Base-by-base conservation (phyloP, 2,797 vertebrate species). In the Scarus forsteni region DNA sequence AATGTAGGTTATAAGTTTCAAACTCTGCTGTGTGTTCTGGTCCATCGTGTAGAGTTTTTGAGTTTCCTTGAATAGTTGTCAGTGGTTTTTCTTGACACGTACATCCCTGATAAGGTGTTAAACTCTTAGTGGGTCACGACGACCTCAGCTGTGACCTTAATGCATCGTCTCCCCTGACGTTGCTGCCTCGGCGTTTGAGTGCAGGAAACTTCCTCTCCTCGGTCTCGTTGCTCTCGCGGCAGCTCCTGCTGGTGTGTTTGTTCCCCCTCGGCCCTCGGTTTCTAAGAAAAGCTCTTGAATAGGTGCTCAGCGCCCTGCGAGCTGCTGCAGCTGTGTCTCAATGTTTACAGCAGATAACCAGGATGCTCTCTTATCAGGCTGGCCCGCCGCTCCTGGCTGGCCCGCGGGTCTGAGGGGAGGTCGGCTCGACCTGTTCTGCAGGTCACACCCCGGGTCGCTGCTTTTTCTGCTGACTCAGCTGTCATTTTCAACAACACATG, bases 351-450 rank as follows among this genome's bases (percentile, higher is more conserved):
- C 70, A 81, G 91, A 93, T 93, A 90, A 93, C 60, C 35, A 10
- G 63, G 27, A n/a, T 6, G 2, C 18, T 35, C 59, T 64, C 80
- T 93, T 93, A 94, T 94, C 93, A 79, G 71, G 10, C 51, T 40
- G 16, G 38, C 27, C 59, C 75, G 50, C 70, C 54, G 57, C 76
- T 54, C 65, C 8, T 0, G 46, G 63, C 84, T 43, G 57, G 44
- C 58, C 10, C 14, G 58, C 58, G 55, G 9, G n/a, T 13, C 5
- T 36, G 7, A 44, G 60, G 65, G 54, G 43, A 52, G 79, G 79
- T 87, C 83, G 70, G 65, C 52, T 42, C 16, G 66, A 59, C 79
- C 73, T 69, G 65, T 36, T 14, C 27, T 57, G 59, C 44, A 55
- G 65, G 84, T 81, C 80, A 71, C 84, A 9, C 54, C 81, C 57